Evolutionary conservation across 2,888 invertebrate species (phyloP).

Genomic region (Phengaris alcon): DNA sequence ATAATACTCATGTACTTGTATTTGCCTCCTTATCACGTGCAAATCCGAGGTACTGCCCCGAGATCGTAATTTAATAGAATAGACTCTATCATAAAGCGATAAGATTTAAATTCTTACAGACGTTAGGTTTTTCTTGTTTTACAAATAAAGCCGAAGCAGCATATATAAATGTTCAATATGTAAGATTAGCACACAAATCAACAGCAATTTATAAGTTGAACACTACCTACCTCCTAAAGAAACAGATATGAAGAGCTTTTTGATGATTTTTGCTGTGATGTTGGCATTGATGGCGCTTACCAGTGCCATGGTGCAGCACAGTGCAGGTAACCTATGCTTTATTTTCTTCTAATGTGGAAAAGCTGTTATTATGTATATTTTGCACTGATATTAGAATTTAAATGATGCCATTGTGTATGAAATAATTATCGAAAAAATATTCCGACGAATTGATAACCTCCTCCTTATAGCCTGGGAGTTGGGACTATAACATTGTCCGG

Average conservation of each 20-base stretch:
- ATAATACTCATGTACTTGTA: background rate
- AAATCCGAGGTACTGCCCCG: slow-evolving; percentile 4
- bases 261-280: background rate
- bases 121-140: background rate
- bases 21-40: background rate
- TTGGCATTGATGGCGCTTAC: background rate
- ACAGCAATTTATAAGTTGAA: background rate
- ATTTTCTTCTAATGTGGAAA: background rate
- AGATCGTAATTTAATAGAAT: background rate
- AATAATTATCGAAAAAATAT: no score
- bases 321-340: background rate
- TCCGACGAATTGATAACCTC: no score
- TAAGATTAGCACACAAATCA: background rate
- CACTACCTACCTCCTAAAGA: background rate
- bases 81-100: background rate
- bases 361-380: no score
- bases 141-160: background rate
- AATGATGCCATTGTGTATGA: no score
- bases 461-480: no score
- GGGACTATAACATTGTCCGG: no score
- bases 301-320: background rate
- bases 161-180: background rate
- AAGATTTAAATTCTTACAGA: background rate
- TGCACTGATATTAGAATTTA: no score
- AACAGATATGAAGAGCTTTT: background rate